phyloP scores from a whole-genome alignment of 2,888 invertebrate genomes.

The Enchytraeus crypticus region DNA sequence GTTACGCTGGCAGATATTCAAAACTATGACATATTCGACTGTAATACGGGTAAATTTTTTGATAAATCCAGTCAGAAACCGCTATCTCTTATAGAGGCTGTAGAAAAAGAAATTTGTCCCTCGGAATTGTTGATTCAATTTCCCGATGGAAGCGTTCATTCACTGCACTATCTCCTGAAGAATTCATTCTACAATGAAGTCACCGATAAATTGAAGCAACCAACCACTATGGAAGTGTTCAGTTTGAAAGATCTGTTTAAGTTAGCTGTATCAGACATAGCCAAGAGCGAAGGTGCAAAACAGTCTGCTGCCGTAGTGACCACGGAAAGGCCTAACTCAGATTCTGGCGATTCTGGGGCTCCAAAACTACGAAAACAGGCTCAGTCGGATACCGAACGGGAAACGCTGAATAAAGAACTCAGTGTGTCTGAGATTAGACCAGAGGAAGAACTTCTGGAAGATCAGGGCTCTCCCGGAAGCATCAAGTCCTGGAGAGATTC shows the following conservation, averaged over 20 bases:
- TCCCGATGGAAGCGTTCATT: not conserved
- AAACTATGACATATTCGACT: not conserved
- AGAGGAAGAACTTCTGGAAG: too few species aligned
- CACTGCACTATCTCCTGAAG: slow-evolving; percentile 56
- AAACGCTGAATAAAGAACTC: too few species aligned
- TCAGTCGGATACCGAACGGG: too few species aligned
- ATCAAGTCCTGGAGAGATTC: too few species aligned
- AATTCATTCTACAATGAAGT: slow-evolving; percentile 73
- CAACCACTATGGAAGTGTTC: slow-evolving; percentile 54
- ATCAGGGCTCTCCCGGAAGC: too few species aligned
- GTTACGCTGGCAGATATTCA: not conserved
- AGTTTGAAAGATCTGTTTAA: not conserved
- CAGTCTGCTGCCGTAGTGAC: not conserved
- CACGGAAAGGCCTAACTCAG: not conserved
- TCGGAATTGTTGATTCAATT: not conserved
- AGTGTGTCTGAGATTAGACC: too few species aligned
- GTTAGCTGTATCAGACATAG: not conserved
- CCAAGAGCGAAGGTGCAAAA: not conserved
- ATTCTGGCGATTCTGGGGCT: too few species aligned
- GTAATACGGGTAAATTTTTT: not conserved
- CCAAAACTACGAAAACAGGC: too few species aligned
- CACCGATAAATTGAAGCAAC: slow-evolving; percentile 67
- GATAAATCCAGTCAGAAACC: not conserved
- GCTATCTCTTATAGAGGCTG: too few species aligned
- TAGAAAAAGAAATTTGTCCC: too few species aligned